Evolutionary conservation across 2,113 vertebrate species (phyloP).

Genomic region (Forbesichthys papilliferus): DNA sequence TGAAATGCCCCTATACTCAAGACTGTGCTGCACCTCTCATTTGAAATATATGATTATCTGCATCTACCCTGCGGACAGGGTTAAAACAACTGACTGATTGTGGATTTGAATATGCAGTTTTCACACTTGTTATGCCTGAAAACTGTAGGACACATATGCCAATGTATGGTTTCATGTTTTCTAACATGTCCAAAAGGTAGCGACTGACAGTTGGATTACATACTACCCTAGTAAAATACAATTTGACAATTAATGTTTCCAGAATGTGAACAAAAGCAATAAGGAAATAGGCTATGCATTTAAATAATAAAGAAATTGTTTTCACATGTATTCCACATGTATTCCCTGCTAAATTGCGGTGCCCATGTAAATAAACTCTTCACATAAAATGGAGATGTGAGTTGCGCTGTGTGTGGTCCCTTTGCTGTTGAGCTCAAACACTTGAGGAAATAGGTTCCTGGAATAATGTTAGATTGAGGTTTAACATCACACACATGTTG

Average conservation of each 20-base stretch:
- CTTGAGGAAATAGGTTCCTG: slow-evolving; percentile 25
- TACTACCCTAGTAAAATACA: neutral
- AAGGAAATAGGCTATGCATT: neutral
- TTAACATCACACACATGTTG: neutral
- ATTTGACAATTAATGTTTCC: neutral
- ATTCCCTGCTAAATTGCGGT: slow-evolving; percentile 21
- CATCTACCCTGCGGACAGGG: neutral
- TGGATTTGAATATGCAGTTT: neutral
- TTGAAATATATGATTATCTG: neutral
- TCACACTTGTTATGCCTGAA: neutral
- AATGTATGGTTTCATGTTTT: neutral
- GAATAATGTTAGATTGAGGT: slow-evolving; percentile 25
- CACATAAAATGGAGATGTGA: slow-evolving; percentile 40
- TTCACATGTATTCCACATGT: slow-evolving; percentile 50
- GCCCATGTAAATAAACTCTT: slow-evolving; percentile 56
- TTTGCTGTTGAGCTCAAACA: slow-evolving; percentile 7
- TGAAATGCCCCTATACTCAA: too few relatives aligned
- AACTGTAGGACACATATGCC: neutral
- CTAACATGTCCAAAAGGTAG: neutral
- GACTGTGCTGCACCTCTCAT: neutral
- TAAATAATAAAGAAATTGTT: slow-evolving; percentile 23
- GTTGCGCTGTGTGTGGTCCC: slow-evolving; percentile 54
- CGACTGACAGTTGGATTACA: neutral
- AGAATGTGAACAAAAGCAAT: neutral
- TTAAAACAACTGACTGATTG: slow-evolving; percentile 8